phyloP scores from a whole-genome alignment of 2,797 vertebrate species.

The Tenualosa ilisha region DNA sequence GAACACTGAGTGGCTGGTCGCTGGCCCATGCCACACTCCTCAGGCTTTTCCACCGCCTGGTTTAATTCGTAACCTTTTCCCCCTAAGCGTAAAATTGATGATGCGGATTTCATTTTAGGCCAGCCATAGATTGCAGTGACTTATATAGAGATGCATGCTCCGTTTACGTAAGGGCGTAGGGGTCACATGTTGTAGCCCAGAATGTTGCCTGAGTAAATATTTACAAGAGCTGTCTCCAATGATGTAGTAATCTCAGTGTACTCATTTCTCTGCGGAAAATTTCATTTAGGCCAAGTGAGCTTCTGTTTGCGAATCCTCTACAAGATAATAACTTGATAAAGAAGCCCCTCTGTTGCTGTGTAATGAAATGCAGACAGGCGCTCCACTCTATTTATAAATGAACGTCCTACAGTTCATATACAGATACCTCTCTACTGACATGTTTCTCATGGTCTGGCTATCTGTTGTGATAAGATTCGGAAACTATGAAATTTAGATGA shows the following conservation, averaged over 20 bases:
- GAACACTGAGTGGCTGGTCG: background rate
- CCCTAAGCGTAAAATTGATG: background rate
- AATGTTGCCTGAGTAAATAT: slow-evolving; percentile 45
- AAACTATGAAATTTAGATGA: background rate
- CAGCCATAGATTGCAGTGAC: slow-evolving; percentile 1
- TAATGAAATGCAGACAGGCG: slow-evolving; percentile 8
- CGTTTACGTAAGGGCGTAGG: slow-evolving; percentile 17
- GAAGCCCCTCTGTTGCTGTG: slow-evolving; percentile 19
- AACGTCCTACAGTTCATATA: background rate
- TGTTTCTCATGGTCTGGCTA: background rate
- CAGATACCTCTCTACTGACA: background rate
- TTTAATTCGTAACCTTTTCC: background rate
- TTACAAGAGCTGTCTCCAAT: slow-evolving; percentile 45
- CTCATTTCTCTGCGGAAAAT: slow-evolving; percentile 18
- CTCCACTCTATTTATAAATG: background rate
- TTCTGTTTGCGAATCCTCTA: slow-evolving; percentile 2
- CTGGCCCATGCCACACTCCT: background rate
- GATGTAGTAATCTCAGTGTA: slow-evolving; percentile 35
- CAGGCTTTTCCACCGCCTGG: background rate
- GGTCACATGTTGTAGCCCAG: slow-evolving; percentile 25
- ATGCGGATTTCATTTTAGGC: background rate
- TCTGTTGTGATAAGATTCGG: background rate
- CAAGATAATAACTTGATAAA: slow-evolving; percentile 13
- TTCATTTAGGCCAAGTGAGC: slow-evolving; percentile 11
- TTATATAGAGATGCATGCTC: slow-evolving; percentile 3